phyloP scores from a whole-genome alignment of 2,888 invertebrate species.

The Escarpia spicata region DNA sequence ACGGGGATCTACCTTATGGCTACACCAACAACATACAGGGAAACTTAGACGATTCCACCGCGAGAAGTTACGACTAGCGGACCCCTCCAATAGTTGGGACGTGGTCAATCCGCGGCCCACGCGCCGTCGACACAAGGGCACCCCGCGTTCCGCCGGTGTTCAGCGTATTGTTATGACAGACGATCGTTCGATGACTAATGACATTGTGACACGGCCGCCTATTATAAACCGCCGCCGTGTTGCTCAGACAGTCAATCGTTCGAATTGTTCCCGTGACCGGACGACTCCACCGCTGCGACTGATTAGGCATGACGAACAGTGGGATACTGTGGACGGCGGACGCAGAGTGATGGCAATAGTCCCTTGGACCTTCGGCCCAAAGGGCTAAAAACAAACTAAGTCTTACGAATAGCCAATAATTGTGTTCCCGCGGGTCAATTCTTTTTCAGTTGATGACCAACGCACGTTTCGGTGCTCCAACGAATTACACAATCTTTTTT shows the following conservation, averaged over 20 bases:
- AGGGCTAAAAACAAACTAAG: too few species aligned
- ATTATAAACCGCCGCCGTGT: background rate
- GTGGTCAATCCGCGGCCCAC: conserved; percentile 19
- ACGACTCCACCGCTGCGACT: background rate
- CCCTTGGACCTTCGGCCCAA: too few species aligned
- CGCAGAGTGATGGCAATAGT: too few species aligned
- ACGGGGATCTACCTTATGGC: conserved; percentile 17
- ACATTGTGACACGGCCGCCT: background rate
- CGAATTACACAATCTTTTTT: too few species aligned
- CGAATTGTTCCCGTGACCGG: background rate
- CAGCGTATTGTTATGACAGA: background rate
- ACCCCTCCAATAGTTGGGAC: conserved; percentile 27
- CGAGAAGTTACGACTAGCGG: conserved; percentile 24
- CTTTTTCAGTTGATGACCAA: too few species aligned
- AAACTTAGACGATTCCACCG: background rate
- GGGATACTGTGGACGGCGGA: background rate
- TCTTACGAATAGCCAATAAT: too few species aligned
- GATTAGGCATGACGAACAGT: background rate
- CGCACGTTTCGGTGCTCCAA: too few species aligned
- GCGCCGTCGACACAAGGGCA: background rate
- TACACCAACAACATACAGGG: conserved; percentile 21
- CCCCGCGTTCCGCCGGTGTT: background rate
- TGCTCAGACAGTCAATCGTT: background rate
- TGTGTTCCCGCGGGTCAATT: too few species aligned
- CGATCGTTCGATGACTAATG: background rate